Evolutionary conservation across 2,113 vertebrate genomes (phyloP), one percentile per base, ranked within the genome.

Genomic region (Malurus elegans): DNA sequence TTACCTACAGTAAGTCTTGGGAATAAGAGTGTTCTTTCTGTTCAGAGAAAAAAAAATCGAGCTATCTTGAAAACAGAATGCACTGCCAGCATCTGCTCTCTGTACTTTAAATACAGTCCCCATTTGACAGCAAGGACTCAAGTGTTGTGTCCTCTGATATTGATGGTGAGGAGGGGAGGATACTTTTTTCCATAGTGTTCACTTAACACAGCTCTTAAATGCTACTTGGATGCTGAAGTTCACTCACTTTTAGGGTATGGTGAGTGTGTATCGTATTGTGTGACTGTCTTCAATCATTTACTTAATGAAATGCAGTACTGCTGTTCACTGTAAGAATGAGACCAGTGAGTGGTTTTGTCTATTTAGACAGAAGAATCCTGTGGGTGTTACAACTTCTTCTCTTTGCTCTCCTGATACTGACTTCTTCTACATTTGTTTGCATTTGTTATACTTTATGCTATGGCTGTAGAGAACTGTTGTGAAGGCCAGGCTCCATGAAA

Each of bases 341-440:
- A 70, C 18, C 44, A 16, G 23, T 6, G 5, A 34, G 4, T 65
- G 14, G 2, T 23, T 65, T 45, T 60, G 11, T 62, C 20, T 61
- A 0, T 60, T 58, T 76, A 45, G 12, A 54, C 5, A 25, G 8
- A 18, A 24, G 53, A 23, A 34, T 90, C 8, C 18, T 45, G 4
- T 62, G 8, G 3, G 3, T 66, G 4, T 70, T 69, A 19, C 0
- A 2, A 1, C 5, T 21, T 32, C 57, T 45, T 32, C 10, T 4
- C 15, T 60, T 81, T 36, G 4, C 45, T 80, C 25, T 90, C 5
- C 14, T 31, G 45, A 9, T 65, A 31, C 29, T 88, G 28, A 40
- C 14, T 12, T 66, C 10, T 32, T 84, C 20, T 72, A 23, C 51
- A 76, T 45, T 50, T 16, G 12, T 69, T 79, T 62, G 7, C 5